Evolutionary conservation across 2,113 vertebrate species (phyloP).

Genomic region (Odontophorus gujanensis): DNA sequence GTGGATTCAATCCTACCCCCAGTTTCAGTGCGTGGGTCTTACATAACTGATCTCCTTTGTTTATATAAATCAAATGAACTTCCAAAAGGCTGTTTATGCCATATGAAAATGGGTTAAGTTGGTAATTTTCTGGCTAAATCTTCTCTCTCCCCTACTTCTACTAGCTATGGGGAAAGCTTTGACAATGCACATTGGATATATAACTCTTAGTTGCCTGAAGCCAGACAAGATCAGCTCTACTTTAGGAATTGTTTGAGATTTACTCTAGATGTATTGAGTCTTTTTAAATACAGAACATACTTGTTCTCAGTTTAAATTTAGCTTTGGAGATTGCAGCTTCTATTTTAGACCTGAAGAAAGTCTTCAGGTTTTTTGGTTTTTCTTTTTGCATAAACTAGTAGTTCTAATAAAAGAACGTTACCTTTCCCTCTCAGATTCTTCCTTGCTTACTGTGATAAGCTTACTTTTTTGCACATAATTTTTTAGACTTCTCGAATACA

Average conservation of each 20-base stretch:
- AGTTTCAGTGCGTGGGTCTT: background rate
- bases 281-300: background rate
- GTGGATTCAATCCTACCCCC: constrained; percentile 26
- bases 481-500: constrained; percentile 36
- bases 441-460: background rate
- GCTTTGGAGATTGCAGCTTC: background rate
- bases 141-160: background rate
- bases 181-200: fast-evolving
- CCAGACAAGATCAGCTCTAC: background rate
- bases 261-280: background rate
- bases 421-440: constrained; percentile 37
- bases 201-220: background rate
- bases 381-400: background rate
- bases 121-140: background rate
- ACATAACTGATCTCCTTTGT: background rate
- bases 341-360: constrained; percentile 6
- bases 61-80: background rate
- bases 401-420: constrained; percentile 37
- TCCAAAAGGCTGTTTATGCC: background rate
- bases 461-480: background rate
- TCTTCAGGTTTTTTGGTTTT: background rate
- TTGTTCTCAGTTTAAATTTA: constrained; percentile 20
- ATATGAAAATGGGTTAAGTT: constrained; percentile 23
- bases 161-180: background rate
- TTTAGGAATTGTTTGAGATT: background rate